Conservation (phyloP, 2,113 vertebrate species). For the Planiliza haematocheilus region DNA sequence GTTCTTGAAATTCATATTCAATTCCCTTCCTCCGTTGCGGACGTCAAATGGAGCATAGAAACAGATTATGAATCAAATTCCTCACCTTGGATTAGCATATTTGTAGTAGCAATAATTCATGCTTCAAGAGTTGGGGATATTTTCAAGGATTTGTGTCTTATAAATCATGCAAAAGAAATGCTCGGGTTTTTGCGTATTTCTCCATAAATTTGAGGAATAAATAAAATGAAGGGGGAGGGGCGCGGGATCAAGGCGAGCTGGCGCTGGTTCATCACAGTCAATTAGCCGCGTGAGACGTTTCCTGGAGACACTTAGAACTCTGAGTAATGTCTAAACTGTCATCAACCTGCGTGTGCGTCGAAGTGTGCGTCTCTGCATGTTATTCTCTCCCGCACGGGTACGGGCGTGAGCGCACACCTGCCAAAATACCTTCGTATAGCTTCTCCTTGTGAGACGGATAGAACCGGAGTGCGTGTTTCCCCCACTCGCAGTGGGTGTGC, state of each 20-base stretch:
- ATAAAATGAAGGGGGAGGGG: constrained; percentile 34
- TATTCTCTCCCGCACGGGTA: constrained; percentile 33
- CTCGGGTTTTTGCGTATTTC: constrained; percentile 48
- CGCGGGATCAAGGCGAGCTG: constrained; percentile 49
- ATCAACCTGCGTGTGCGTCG: constrained; percentile 46
- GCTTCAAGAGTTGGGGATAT: constrained; percentile 45
- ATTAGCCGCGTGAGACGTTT: constrained; percentile 65
- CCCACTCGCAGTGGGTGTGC: constrained; percentile 67
- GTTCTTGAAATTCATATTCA: not conserved
- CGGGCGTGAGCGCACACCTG: constrained; percentile 57
- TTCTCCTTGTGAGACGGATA: constrained; percentile 49
- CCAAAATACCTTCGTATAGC: constrained; percentile 58
- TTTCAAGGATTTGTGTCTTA: constrained; percentile 54
- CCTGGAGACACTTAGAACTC: constrained; percentile 51
- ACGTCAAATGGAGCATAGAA: constrained; percentile 32
- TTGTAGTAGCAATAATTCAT: constrained; percentile 39
- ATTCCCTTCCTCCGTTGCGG: constrained; percentile 1
- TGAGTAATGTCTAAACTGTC: constrained; percentile 58
- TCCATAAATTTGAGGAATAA: constrained; percentile 54
- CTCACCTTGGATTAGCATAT: constrained; percentile 55
- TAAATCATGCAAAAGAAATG: constrained; percentile 45
- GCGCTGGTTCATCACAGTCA: constrained; percentile 65
- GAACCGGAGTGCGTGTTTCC: constrained; percentile 61
- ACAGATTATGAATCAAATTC: constrained; percentile 52
- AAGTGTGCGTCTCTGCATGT: constrained; percentile 21